phyloP scores from a whole-genome alignment of 2,888 invertebrate species.

The Leptinotarsa haldemani region DNA sequence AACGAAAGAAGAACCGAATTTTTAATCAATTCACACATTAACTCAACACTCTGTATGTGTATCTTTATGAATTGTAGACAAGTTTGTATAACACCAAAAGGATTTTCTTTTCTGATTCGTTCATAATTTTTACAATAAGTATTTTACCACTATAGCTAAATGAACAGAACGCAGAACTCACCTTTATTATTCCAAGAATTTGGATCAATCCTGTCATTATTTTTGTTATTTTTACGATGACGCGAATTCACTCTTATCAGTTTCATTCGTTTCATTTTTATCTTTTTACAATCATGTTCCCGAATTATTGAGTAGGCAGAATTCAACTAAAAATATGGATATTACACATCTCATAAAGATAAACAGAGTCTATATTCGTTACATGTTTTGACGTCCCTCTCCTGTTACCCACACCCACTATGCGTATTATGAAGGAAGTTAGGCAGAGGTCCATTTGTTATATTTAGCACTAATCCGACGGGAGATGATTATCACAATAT shows the following conservation, averaged over 20 bases:
- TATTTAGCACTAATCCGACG: constrained; percentile 1
- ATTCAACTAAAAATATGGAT: constrained; percentile 25
- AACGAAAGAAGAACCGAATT: too few relatives aligned
- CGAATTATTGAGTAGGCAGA: constrained; percentile 5
- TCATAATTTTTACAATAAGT: neutral
- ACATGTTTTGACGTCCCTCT: constrained; percentile 34
- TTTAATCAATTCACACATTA: too few relatives aligned
- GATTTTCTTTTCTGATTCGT: neutral
- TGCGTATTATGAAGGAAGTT: neutral
- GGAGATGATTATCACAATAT: neutral
- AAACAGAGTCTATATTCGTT: constrained; percentile 44
- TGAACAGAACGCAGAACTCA: constrained; percentile 18
- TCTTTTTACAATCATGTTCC: constrained; percentile 24
- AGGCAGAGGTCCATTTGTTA: neutral
- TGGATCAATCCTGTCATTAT: constrained; percentile 26
- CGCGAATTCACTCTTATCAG: constrained; percentile 54
- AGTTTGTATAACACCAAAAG: neutral
- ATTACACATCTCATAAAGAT: constrained; percentile 28
- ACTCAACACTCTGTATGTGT: too few relatives aligned
- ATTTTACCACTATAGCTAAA: neutral
- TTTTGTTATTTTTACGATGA: constrained; percentile 45
- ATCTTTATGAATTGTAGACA: too few relatives aligned
- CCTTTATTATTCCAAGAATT: constrained; percentile 38
- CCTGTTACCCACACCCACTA: constrained; percentile 21
- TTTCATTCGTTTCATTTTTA: constrained; percentile 49